Evolutionary conservation across 1,140 invertebrate species (phyloP).

Genomic region (Halyomorpha halys): DNA sequence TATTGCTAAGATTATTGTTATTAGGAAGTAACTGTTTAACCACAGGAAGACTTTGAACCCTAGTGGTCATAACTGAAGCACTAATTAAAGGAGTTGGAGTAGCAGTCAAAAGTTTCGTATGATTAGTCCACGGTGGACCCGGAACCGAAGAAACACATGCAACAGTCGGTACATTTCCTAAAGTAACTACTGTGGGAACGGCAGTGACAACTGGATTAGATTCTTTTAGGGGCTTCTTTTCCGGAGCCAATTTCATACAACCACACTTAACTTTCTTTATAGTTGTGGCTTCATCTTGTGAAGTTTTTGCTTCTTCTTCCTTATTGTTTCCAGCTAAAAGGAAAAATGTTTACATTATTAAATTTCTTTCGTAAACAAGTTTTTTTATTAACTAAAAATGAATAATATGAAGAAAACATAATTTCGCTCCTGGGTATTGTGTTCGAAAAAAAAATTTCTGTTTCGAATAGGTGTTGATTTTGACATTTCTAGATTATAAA

Average conservation of each 20-base stretch:
- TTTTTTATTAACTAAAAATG: no score
- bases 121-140: neutral
- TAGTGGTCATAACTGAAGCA: neutral
- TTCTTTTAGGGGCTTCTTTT: slow-evolving; percentile 21
- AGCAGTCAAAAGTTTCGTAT: neutral
- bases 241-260: slow-evolving; percentile 1
- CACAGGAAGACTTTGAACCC: neutral
- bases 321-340: neutral
- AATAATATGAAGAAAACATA: no score
- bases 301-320: neutral
- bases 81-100: slow-evolving; percentile 6
- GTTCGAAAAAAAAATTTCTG: no score
- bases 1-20: neutral
- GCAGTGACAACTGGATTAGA: neutral
- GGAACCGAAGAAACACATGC: neutral
- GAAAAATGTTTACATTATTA: no score
- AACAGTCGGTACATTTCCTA: neutral
- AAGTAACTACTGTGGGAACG: no score
- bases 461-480: no score
- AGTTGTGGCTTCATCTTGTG: neutral
- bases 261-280: slow-evolving; percentile 19
- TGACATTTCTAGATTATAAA: no score
- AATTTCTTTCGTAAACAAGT: no score
- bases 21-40: neutral
- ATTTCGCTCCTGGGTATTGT: no score